Evolutionary conservation across 2,797 vertebrate genomes (phyloP).

Genomic region (Pipistrellus pipistrellus): DNA sequence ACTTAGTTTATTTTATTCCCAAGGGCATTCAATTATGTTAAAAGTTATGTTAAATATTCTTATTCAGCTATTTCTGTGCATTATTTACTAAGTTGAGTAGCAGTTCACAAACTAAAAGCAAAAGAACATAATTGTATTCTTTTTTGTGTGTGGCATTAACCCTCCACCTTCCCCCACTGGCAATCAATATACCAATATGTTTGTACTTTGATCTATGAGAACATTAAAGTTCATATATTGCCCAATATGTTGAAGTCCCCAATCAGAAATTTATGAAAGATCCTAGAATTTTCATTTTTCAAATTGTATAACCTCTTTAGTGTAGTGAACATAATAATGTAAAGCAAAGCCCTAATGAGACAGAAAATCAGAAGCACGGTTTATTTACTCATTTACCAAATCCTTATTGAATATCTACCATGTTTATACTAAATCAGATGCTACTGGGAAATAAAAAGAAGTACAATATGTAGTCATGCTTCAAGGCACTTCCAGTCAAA

Average conservation of each 20-base stretch:
- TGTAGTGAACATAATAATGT: background rate
- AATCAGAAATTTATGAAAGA: constrained; percentile 26
- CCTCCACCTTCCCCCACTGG: background rate
- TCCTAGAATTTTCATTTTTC: background rate
- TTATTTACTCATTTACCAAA: constrained; percentile 23
- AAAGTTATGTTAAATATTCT: constrained; percentile 61
- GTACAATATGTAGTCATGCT: background rate
- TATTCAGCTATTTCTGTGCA: constrained; percentile 40
- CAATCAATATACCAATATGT: background rate
- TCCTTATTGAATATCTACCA: background rate
- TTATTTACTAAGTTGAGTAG: constrained; percentile 38
- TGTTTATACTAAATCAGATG: background rate
- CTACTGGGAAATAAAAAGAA: constrained; percentile 7
- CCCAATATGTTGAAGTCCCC: background rate
- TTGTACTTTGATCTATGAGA: background rate
- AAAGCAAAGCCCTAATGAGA: background rate
- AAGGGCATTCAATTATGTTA: constrained; percentile 43
- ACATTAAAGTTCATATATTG: background rate
- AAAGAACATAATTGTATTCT: constrained; percentile 32
- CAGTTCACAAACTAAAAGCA: background rate
- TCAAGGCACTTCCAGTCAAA: background rate
- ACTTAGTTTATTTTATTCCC: constrained; percentile 59
- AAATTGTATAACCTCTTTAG: background rate
- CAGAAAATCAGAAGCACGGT: background rate
- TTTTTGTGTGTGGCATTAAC: background rate